phyloP scores from a whole-genome alignment of 2,797 vertebrate species.

The Okamejei kenojei region DNA sequence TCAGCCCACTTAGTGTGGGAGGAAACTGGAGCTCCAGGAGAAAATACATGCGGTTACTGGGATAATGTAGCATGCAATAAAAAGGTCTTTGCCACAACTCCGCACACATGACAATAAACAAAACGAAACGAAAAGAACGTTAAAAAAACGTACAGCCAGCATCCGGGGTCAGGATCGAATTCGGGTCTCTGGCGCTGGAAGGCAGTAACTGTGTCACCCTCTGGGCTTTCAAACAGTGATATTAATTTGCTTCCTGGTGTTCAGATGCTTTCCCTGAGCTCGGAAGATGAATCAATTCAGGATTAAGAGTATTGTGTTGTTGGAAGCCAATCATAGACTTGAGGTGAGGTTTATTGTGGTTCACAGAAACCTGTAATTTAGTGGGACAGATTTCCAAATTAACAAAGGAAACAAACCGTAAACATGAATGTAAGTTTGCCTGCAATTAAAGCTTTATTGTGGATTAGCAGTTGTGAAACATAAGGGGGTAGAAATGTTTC shows the following conservation, averaged over 20 bases:
- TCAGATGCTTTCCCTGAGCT: too few relatives aligned
- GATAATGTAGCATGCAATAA: too few relatives aligned
- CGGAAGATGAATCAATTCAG: background rate
- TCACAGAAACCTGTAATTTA: background rate
- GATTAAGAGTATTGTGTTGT: background rate
- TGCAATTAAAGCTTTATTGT: background rate
- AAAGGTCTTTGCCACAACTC: too few relatives aligned
- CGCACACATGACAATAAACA: too few relatives aligned
- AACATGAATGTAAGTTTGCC: background rate
- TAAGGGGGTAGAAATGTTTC: too few relatives aligned
- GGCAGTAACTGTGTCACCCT: background rate
- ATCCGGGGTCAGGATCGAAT: too few relatives aligned
- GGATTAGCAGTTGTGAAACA: background rate
- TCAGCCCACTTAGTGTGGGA: too few relatives aligned
- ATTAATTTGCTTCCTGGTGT: background rate
- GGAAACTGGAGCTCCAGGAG: too few relatives aligned
- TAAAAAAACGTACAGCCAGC: too few relatives aligned
- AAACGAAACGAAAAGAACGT: too few relatives aligned
- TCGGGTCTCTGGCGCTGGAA: too few relatives aligned
- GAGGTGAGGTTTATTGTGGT: background rate
- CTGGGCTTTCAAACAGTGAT: background rate
- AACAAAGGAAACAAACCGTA: background rate
- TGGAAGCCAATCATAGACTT: background rate
- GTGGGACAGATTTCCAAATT: background rate
- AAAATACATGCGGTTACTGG: too few relatives aligned